These are phyloP conservation scores for Cettia cetti DNA, from an alignment of 2,113 vertebrate genomes.

Conservation along the genomic window DNA sequence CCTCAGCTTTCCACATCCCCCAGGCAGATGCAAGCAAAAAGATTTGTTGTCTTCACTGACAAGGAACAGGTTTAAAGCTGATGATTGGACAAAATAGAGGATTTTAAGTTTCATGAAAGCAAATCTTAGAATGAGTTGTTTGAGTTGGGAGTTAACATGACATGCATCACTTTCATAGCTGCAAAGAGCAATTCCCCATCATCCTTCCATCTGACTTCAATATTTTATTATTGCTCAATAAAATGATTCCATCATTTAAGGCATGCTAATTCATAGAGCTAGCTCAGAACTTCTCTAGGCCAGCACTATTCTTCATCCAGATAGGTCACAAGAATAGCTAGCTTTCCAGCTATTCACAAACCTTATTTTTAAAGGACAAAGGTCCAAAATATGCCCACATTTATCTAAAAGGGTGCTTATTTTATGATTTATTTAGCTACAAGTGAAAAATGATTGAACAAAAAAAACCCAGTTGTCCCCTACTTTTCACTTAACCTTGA, in stretches of 20 bases:
- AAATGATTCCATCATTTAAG: conserved; percentile 27
- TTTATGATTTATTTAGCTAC: neutral
- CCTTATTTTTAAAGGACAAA: neutral
- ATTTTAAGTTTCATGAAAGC: conserved; percentile 69
- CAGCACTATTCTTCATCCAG: neutral
- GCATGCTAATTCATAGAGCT: conserved; percentile 32
- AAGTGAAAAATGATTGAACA: neutral
- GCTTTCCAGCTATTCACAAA: neutral
- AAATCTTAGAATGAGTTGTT: conserved; percentile 67
- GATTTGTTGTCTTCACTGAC: conserved; percentile 78
- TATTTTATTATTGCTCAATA: conserved; percentile 56
- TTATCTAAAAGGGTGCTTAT: neutral
- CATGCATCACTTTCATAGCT: conserved; percentile 49
- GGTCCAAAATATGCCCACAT: neutral
- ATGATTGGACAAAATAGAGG: conserved; percentile 65
- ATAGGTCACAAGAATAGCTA: neutral
- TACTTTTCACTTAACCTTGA: neutral
- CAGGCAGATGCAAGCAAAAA: conserved; percentile 71
- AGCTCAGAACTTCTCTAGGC: conserved; percentile 33
- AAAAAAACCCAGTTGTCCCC: neutral
- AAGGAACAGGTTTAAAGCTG: conserved; percentile 76
- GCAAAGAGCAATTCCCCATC: conserved; percentile 49
- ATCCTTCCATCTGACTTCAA: conserved; percentile 48
- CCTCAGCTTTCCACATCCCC: conserved; percentile 70
- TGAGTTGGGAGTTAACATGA: conserved; percentile 67